phyloP scores from a whole-genome alignment of 2,797 vertebrate genomes.

The Cynodonichthys magdalenae region DNA sequence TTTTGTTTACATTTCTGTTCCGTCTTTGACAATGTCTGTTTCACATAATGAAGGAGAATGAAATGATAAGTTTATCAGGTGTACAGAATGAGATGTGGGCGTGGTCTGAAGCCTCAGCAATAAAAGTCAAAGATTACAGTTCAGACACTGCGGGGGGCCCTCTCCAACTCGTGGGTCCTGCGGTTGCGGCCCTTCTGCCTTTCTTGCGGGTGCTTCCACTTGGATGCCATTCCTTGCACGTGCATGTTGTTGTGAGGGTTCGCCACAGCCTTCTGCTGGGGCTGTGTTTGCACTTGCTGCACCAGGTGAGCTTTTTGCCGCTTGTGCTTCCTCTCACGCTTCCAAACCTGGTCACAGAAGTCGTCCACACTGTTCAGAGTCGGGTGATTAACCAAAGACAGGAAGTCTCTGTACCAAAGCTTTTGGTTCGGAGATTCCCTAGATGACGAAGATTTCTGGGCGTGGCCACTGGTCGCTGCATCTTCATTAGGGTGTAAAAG shows the following conservation, averaged over 20 bases:
- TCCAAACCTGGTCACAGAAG: constrained; percentile 99
- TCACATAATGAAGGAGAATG: constrained; percentile 56
- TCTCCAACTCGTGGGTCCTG: constrained; percentile 98
- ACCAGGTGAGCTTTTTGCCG: constrained; percentile 86
- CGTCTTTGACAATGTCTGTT: constrained; percentile 82
- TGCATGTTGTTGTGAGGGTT: constrained; percentile 63
- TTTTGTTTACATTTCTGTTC: constrained; percentile 73
- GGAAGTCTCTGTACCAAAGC: constrained; percentile 98
- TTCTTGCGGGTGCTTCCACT: constrained; percentile 98
- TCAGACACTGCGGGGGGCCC: constrained; percentile 97
- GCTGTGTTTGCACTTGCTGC: constrained; percentile 64
- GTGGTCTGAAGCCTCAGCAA: constrained; percentile 39
- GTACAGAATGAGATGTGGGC: constrained; percentile 54
- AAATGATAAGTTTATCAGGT: constrained; percentile 36
- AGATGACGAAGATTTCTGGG: constrained; percentile 79
- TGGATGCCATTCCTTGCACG: constrained; percentile 79
- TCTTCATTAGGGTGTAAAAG: constrained; percentile 89
- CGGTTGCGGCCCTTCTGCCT: constrained; percentile 98
- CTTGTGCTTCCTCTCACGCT: constrained; percentile 93
- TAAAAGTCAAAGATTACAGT: constrained; percentile 43
- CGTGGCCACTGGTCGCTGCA: constrained; percentile 63
- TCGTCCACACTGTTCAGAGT: constrained; percentile 96
- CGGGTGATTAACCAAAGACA: constrained; percentile 96
- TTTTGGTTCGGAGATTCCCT: constrained; percentile 88
- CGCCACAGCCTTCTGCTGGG: constrained; percentile 57